Percentiles rank a stretch among this genome's conserved stretches.
phyloP scores from a whole-genome alignment of 2,888 invertebrate genomes.

The Microdon myrmicae region DNA sequence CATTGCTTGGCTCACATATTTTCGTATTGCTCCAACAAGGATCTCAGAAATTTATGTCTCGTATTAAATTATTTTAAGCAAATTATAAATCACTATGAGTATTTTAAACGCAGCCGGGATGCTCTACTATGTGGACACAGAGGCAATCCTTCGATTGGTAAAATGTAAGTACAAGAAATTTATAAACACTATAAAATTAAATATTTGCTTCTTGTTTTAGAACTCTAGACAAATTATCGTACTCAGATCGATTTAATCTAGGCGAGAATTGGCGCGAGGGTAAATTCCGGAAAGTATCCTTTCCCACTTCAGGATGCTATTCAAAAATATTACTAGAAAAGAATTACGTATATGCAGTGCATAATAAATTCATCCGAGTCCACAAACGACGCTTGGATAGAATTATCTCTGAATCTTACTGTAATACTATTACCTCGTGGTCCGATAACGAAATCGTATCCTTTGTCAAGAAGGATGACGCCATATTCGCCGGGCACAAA shows the following conservation, averaged over 20 bases:
- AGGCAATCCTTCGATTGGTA: conserved; percentile 55
- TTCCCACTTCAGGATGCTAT: conserved; percentile 67
- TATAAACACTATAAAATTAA: no score
- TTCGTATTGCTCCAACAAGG: no score
- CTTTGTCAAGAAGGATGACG: conserved; percentile 59
- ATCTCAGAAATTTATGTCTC: no score
- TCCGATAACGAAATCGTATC: conserved; percentile 62
- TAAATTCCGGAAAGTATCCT: conserved; percentile 68
- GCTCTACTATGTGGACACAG: conserved; percentile 63
- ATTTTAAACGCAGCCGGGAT: no score
- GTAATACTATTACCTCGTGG: no score
- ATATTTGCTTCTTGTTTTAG: conserved; percentile 54
- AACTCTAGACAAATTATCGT: conserved; percentile 59
- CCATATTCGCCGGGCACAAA: conserved; percentile 61
- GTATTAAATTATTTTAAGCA: no score
- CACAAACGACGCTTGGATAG: no score
- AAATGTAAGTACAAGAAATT: conserved; percentile 56
- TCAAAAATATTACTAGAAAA: conserved; percentile 70
- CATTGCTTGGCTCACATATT: no score
- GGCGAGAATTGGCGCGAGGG: conserved; percentile 71
- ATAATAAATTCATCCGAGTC: conserved; percentile 63
- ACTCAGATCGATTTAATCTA: conserved; percentile 61
- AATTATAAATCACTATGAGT: no score
- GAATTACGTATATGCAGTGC: conserved; percentile 69
- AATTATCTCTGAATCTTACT: no score